Conservation (phyloP, 2,113 vertebrate genomes). For the Fulmarus glacialis region DNA sequence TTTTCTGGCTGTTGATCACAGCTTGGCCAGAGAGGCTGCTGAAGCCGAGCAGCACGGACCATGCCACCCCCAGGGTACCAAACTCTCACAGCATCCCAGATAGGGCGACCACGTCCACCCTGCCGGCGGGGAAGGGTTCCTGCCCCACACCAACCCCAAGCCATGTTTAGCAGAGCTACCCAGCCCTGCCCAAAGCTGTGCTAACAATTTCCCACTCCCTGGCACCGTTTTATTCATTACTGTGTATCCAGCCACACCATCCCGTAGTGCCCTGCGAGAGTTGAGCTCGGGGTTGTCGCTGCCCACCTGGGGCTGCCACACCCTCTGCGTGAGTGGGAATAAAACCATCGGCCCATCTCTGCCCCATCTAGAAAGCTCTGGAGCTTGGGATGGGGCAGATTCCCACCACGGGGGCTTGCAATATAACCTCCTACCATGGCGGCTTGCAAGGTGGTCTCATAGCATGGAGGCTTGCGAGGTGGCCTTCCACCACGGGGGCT, state of each 20-base stretch:
- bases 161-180: not conserved
- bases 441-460: not conserved
- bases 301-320: not conserved
- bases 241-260: not conserved
- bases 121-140: not conserved
- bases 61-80: not conserved
- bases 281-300: not conserved
- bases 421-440: not conserved
- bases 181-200: not conserved
- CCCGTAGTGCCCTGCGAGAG: not conserved
- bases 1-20: not conserved
- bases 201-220: not conserved
- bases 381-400: not conserved
- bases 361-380: not conserved
- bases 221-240: not conserved
- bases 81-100: not conserved
- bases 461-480: not conserved
- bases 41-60: fast-evolving
- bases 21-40: not conserved
- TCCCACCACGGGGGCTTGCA: not conserved
- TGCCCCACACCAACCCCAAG: not conserved
- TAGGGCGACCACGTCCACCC: not conserved
- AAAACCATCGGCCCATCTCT: not conserved
- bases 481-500: not conserved
- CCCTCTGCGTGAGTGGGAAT: not conserved